Evolutionary conservation across 2,888 invertebrate species (phyloP).

Genomic region (Ormyrus thymus): DNA sequence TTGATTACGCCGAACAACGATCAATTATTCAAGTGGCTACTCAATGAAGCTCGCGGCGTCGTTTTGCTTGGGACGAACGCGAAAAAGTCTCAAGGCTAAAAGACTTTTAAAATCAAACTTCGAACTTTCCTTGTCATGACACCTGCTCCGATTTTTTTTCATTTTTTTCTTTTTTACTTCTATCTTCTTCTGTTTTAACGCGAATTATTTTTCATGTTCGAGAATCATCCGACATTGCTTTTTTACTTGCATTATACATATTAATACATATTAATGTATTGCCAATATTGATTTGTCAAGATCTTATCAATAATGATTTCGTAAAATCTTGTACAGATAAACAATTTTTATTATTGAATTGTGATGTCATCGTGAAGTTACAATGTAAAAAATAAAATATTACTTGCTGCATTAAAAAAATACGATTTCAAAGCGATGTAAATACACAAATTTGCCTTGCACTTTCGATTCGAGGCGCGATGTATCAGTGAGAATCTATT

Average conservation of each 20-base stretch:
- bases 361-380: too few species aligned
- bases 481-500: constrained; percentile 2
- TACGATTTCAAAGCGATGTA: constrained; percentile 23
- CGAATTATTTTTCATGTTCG: too few species aligned
- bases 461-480: constrained; percentile 28
- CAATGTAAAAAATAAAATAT: too few species aligned
- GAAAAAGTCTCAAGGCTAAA: constrained; percentile 42
- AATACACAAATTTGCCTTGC: constrained; percentile 43
- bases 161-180: neutral
- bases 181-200: neutral
- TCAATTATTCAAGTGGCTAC: constrained; percentile 68
- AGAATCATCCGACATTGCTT: too few species aligned
- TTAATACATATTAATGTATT: too few species aligned
- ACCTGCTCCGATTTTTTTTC: constrained; percentile 12
- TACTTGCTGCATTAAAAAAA: too few species aligned
- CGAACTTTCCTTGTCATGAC: constrained; percentile 3
- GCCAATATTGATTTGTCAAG: too few species aligned
- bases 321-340: too few species aligned
- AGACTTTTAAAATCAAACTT: constrained; percentile 31
- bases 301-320: too few species aligned
- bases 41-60: constrained; percentile 59
- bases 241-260: too few species aligned
- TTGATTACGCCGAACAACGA: constrained; percentile 65
- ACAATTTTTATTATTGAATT: too few species aligned
- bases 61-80: constrained; percentile 48